Base-by-base conservation (phyloP, 2,797 vertebrate species). In the Antennarius maculatus region DNA sequence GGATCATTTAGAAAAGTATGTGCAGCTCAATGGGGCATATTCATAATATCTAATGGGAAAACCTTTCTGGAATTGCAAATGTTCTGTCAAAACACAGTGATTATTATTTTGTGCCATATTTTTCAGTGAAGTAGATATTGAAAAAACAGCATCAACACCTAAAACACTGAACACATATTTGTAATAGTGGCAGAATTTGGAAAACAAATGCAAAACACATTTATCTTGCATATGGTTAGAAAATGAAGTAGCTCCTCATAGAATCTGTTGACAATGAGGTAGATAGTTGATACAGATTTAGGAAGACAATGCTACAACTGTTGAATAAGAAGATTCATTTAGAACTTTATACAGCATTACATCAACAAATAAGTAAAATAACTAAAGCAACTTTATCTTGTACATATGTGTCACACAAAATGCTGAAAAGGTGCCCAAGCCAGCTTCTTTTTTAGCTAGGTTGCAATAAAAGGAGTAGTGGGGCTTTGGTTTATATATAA, bases 81-180 rank as follows among this genome's bases (percentile, higher is more conserved):
- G 73, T 78, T 72, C 77, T 87, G 82, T 85, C 84, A 84, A 82
- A 85, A 68, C 76, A 69, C 39, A 75, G 52, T 82, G 74, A 85
- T 86, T 74, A 69, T 81, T 74, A 58, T 61, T 67, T 73, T 39
- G 7, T 79, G 54, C 6, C 37, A 49, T 34, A 47, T 54, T 59
- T 17, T 63, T 53, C 10, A 57, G 52, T 47, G 48, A 76, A 69
- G 75, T 63, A 66, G 69, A 85, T 72, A 74, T 71, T 74, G 63
- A 74, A 63, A 42, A 65, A 6, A 65, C 9, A 65, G 23, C 62
- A 53, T 43, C 18, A 67, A 68, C 28, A 64, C 46, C 4, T 18
- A 13, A 18, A 71, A 18, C 23, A 29, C 59, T 43, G 42, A 43
- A 71, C 2, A 39, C 9, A 3, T 29, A 48, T 53, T 43, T 43